Evolutionary conservation across 2,888 invertebrate species (phyloP).

Genomic region (Cheiracanthium punctorium): DNA sequence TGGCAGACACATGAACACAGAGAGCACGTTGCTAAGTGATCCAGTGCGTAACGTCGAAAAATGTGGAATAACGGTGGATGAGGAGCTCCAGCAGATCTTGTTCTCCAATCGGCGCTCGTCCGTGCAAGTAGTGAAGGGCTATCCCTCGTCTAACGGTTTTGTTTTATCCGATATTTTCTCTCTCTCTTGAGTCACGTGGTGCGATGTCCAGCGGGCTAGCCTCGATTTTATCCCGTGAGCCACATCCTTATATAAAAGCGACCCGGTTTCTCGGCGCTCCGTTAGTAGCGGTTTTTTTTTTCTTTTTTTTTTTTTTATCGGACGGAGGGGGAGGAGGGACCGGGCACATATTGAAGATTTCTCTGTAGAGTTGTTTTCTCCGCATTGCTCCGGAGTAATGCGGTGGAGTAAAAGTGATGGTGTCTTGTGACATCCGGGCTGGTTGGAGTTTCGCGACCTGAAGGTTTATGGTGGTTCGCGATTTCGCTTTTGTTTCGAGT

Average conservation of each 20-base stretch:
- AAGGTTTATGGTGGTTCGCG: too few relatives aligned
- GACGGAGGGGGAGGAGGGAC: constrained; percentile 37
- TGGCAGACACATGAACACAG: not conserved
- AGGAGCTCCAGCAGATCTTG: constrained; percentile 7
- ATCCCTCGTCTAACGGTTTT: constrained; percentile 56
- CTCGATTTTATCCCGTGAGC: constrained; percentile 52
- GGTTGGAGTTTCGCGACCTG: too few relatives aligned
- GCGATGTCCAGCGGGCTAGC: constrained; percentile 65
- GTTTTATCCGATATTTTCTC: constrained; percentile 61
- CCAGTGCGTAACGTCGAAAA: constrained; percentile 47
- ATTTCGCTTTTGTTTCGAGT: too few relatives aligned
- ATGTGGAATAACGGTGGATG: constrained; percentile 4
- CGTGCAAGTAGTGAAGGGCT: constrained; percentile 41
- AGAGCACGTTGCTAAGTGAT: not conserved
- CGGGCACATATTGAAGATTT: constrained; percentile 9
- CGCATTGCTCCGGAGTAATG: not conserved
- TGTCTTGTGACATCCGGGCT: not conserved
- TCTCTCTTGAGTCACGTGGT: constrained; percentile 48
- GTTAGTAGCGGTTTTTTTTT: not conserved
- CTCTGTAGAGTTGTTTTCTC: not conserved
- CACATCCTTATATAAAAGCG: constrained; percentile 54
- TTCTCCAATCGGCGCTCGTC: constrained; percentile 28
- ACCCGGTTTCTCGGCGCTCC: constrained; percentile 49
- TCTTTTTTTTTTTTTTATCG: too few relatives aligned
- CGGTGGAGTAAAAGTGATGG: not conserved